phyloP scores from a whole-genome alignment of 2,888 invertebrate species.

The Formica aserva region DNA sequence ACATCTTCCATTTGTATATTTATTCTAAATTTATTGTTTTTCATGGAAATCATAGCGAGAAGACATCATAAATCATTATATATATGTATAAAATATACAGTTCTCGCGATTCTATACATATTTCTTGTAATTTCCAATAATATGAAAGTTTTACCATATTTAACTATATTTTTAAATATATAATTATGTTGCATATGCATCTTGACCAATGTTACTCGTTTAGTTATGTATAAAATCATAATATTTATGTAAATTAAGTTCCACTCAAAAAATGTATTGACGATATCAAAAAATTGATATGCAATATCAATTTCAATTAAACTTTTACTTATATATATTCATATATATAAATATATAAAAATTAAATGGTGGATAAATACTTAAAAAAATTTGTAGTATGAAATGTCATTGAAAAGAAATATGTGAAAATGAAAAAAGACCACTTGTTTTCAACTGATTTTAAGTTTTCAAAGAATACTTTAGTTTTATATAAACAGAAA shows the following conservation, averaged over 20 bases:
- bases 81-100: constrained; percentile 4
- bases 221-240: not conserved
- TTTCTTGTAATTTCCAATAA: constrained; percentile 6
- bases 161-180: constrained; percentile 11
- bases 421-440: constrained; percentile 4
- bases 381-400: not conserved
- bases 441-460: constrained; percentile 21
- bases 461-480: constrained; percentile 34
- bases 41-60: not conserved
- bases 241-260: constrained; percentile 3
- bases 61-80: not conserved
- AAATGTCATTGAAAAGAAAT: constrained; percentile 20
- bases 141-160: not conserved
- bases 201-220: not conserved
- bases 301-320: not conserved
- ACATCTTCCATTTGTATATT: constrained; percentile 21
- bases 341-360: not conserved
- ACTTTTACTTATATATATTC: not conserved
- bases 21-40: constrained; percentile 29
- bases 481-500: constrained; percentile 21
- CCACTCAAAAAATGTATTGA: not conserved
- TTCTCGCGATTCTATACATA: not conserved
- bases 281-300: not conserved
- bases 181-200: constrained; percentile 6
- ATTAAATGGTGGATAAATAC: not conserved